Conservation (phyloP, 2,113 vertebrate genomes). For the Megaceryle torquata region DNA sequence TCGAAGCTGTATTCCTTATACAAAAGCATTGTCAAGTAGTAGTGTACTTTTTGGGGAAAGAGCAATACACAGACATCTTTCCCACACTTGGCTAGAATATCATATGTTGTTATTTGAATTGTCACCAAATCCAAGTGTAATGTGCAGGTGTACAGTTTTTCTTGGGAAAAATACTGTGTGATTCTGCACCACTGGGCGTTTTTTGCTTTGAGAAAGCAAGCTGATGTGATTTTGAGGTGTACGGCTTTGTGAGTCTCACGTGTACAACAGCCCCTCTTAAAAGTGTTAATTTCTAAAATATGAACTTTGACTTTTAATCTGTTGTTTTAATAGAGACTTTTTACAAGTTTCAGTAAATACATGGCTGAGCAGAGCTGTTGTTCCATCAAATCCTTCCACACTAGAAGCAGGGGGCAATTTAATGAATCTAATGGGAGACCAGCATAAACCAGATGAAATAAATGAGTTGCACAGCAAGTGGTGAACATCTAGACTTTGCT, state of each 20-base stretch:
- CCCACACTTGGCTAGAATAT: not conserved
- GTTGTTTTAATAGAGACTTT: not conserved
- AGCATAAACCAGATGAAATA: not conserved
- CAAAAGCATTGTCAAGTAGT: not conserved
- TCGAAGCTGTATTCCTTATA: not conserved
- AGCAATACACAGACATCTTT: not conserved
- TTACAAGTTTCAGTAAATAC: not conserved
- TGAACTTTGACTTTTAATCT: not conserved
- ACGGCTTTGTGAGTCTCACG: not conserved
- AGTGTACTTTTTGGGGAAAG: not conserved
- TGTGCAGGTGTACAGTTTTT: not conserved
- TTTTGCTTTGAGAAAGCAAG: not conserved
- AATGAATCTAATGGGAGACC: not conserved
- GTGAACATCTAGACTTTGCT: not conserved
- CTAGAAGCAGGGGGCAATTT: not conserved
- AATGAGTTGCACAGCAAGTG: not conserved
- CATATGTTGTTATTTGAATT: not conserved
- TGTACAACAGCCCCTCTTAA: not conserved
- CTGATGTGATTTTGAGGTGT: not conserved
- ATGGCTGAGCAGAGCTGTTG: not conserved
- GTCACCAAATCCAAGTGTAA: not conserved
- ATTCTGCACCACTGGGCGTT: not conserved
- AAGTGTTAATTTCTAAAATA: not conserved
- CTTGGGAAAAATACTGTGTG: not conserved
- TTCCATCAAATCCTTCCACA: not conserved